Evolutionary conservation across 2,113 vertebrate genomes (phyloP), one percentile per base, ranked within the genome.

Genomic region (Epinephelus moara): DNA sequence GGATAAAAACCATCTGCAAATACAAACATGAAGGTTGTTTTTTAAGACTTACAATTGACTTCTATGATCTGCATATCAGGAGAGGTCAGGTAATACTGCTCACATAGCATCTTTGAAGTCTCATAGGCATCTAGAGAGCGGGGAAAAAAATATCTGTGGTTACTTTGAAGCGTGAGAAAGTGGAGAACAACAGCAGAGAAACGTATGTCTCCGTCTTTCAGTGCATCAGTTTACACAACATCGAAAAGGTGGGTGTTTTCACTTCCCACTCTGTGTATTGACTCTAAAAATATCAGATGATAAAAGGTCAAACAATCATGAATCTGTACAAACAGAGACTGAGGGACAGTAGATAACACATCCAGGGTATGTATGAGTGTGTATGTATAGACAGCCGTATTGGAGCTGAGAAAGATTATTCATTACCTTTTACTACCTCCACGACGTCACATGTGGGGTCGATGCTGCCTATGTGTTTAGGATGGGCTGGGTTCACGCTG

Each of bases 391-490:
- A 75, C 12, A 33, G n/a, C 33, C 19, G 42, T 12, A 25, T 0
- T 63, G 17, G 6, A 56, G 12, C 21, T 11, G 18, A 42, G 49
- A 15, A 79, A 30, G 52, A 60, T 68, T 13, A 81, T 81, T 86
- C 0, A 69, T 88, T 96, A 99, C 98, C 98, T 94, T 97, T 96
- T 61, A 99, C 94, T 10, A 99, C 97, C 80, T 97, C 97, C 60
- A 78, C 96, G n/a, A 98, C 98, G 2, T 98, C 97, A 92, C 98
- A 99, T 91, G 94, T 97, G 86, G 98, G 98, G 93, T 99, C 98
- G 68, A 99, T 99, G 87, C 98, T 97, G 85, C 98, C 98, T 59
- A 99, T 99, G 81, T 99, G 98, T 88, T 95, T 98, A 52, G 98
- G 97, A 83, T 99, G 97, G 72, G 96, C 96, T 1, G 96, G 95